Conservation (phyloP, 53 echinoderm and acorn worm genomes). For the Mesocentrotus franciscanus region DNA sequence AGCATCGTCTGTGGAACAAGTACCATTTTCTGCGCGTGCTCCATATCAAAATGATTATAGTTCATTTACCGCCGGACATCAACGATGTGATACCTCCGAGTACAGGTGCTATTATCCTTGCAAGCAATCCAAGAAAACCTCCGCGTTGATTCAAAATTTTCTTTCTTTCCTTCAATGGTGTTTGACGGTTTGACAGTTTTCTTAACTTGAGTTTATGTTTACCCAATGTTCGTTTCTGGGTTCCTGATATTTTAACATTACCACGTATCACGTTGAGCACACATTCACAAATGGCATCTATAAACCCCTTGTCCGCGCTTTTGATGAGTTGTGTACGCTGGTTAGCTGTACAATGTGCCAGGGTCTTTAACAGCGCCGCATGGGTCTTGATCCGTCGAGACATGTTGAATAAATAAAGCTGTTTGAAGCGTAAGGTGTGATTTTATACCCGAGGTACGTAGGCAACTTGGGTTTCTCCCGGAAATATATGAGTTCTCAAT, state of each 20-base stretch:
- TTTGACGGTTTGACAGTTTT: neutral
- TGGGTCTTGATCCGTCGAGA: conserved; percentile 55
- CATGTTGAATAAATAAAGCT: conserved; percentile 42
- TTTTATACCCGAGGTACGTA: conserved; percentile 34
- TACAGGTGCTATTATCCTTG: neutral
- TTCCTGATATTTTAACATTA: conserved; percentile 57
- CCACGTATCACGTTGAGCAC: conserved; percentile 68
- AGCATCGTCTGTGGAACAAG: conserved; percentile 31
- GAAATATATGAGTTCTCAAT: conserved; percentile 69
- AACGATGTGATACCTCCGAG: neutral
- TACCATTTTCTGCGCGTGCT: conserved; percentile 28
- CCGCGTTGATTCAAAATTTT: neutral
- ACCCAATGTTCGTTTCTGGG: conserved; percentile 57
- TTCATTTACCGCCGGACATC: neutral
- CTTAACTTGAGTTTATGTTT: conserved; percentile 47
- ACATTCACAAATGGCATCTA: conserved; percentile 70
- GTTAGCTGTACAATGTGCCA: conserved; percentile 51
- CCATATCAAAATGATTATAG: neutral
- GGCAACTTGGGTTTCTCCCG: conserved; percentile 41
- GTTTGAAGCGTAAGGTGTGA: neutral
- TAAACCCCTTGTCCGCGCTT: conserved; percentile 42
- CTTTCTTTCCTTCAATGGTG: neutral
- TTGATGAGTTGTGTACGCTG: conserved; percentile 31
- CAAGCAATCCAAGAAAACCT: conserved; percentile 11
- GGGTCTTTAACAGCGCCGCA: conserved; percentile 48